A percentile compares a stretch with the other conserved stretches of the same genome.
Conservation (phyloP, 2,888 invertebrate species). For the Isotomurus palustris region DNA sequence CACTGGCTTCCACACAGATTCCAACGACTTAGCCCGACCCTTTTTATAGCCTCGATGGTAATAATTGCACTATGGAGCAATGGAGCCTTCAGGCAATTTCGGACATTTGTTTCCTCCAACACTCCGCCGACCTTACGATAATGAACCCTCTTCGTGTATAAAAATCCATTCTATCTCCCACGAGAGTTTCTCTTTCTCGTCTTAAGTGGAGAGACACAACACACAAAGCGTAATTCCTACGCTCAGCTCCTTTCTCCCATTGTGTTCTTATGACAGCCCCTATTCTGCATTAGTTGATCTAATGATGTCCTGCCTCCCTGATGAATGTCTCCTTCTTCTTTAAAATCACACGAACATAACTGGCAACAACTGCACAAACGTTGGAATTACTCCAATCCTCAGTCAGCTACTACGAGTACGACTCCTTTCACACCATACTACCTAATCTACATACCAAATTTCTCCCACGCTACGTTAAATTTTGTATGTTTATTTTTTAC, state of each 20-base stretch:
- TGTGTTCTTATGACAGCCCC: not conserved
- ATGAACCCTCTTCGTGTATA: slow-evolving; percentile 9
- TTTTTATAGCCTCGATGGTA: slow-evolving; percentile 12
- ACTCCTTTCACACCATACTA: not conserved
- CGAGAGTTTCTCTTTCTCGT: too few species aligned
- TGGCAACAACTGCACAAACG: not conserved
- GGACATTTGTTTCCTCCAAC: slow-evolving; percentile 17
- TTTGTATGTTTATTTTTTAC: too few species aligned
- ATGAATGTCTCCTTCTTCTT: not conserved
- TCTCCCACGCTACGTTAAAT: not conserved
- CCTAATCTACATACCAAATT: not conserved
- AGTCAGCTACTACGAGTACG: not conserved
- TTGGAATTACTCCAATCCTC: not conserved
- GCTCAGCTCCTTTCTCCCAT: slow-evolving; percentile 5
- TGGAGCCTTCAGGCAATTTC: slow-evolving; percentile 10
- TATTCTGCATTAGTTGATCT: not conserved
- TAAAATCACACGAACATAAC: not conserved
- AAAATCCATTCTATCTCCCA: slow-evolving; percentile 13
- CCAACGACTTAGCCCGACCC: not conserved
- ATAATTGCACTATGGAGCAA: too few species aligned
- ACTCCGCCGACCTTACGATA: slow-evolving; percentile 17
- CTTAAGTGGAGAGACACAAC: too few species aligned
- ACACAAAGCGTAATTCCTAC: too few species aligned
- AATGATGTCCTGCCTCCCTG: not conserved
- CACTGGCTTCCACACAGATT: not conserved